A percentile compares a stretch with the other conserved stretches of the same genome.
phyloP scores from a whole-genome alignment of 2,113 vertebrate species.

The Sinosuthora webbiana region DNA sequence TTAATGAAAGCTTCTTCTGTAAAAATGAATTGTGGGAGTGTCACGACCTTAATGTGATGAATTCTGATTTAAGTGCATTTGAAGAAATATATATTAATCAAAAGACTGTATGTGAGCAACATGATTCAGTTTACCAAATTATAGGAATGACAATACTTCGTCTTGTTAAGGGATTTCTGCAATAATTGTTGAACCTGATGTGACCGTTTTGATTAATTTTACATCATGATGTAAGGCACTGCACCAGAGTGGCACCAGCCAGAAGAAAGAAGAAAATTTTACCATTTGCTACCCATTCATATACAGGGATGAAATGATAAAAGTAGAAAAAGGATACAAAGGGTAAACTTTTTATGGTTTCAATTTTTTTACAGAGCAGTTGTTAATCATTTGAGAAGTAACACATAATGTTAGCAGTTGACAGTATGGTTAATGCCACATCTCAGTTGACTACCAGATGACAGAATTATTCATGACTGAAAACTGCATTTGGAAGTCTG shows the following conservation, averaged over 20 bases:
- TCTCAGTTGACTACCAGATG: not conserved
- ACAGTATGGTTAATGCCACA: not conserved
- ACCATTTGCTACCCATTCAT: not conserved
- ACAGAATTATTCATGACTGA: not conserved
- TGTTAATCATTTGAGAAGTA: not conserved
- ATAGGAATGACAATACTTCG: not conserved
- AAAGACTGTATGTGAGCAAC: not conserved
- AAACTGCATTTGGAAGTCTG: not conserved
- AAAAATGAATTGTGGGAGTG: not conserved
- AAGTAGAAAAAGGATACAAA: not conserved
- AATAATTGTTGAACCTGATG: not conserved
- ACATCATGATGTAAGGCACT: not conserved
- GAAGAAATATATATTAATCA: not conserved
- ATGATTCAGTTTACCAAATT: not conserved
- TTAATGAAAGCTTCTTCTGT: constrained; percentile 3
- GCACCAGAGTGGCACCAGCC: not conserved
- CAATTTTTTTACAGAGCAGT: not conserved
- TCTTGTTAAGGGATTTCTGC: not conserved
- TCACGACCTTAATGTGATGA: not conserved
- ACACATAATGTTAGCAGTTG: not conserved
- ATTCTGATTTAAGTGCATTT: constrained; percentile 16
- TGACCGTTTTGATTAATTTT: not conserved
- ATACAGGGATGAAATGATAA: not conserved
- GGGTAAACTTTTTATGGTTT: not conserved
- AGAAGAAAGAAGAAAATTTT: not conserved